phyloP scores from a whole-genome alignment of 2,797 vertebrate species.

The Dromococcyx pavoninus region DNA sequence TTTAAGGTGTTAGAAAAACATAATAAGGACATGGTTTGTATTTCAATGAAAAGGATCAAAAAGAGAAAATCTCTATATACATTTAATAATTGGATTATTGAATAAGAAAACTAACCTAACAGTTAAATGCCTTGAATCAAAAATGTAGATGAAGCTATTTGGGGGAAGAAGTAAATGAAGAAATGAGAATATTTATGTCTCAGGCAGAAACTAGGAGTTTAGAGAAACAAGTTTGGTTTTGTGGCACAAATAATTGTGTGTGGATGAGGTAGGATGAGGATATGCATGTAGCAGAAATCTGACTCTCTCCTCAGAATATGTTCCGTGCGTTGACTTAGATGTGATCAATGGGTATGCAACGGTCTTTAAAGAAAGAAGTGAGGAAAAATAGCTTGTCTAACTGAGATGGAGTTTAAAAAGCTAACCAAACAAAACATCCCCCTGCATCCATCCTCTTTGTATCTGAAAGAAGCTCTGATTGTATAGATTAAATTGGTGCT shows the following conservation, averaged over 20 bases:
- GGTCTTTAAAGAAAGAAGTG: background rate
- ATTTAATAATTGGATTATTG: background rate
- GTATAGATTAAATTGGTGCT: background rate
- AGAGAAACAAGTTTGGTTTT: background rate
- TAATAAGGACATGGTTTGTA: background rate
- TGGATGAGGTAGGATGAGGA: background rate
- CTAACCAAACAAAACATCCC: background rate
- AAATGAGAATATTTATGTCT: background rate
- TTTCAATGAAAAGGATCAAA: conserved; percentile 2
- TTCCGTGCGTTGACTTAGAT: background rate
- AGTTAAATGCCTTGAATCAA: background rate
- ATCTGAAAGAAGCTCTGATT: background rate
- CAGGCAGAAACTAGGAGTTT: background rate
- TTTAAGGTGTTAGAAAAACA: background rate
- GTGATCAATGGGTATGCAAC: background rate
- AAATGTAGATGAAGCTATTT: background rate
- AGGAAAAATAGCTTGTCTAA: background rate
- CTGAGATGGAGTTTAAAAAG: background rate
- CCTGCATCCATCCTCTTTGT: background rate
- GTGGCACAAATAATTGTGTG: background rate
- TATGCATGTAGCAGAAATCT: background rate
- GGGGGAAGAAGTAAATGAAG: background rate
- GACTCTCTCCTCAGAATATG: background rate
- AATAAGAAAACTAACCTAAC: background rate
- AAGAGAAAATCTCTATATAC: background rate